Evolutionary conservation across 2,797 vertebrate species (phyloP), one percentile per base, ranked within the genome.

Genomic region (Micrastur ruficollis): DNA sequence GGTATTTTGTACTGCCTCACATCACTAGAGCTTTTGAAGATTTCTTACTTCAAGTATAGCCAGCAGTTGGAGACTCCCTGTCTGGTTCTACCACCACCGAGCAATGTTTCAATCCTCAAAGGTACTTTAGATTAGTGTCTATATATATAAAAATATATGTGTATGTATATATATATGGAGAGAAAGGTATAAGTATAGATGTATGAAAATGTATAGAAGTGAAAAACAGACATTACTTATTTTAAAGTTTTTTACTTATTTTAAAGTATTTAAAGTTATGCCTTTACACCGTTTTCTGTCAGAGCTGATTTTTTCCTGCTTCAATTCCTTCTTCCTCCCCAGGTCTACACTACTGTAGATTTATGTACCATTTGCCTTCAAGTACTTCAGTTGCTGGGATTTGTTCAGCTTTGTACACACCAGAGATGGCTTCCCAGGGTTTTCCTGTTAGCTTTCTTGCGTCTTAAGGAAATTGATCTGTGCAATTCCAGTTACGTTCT

Each of bases 41-140:
- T 50, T 93, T 92, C 81, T 81, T 62, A 89, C 88, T 96, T 94
- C 75, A 96, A 91, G 79, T 50, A 78, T 1, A 91, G 89, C 75
- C 93, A 96, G 81, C 56, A 79, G 85, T 0, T 79, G 93, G 85
- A 96, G 84, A 74, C 87, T 83, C 72, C 32, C 75, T 96, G 91
- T 92, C 95, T 91, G 78, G n/a, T 94, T 89, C 86, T 78, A 73
- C 86, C 47, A 89, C 49, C 27, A 7, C 59, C 36, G 70, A 95
- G 62, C n/a, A 74, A 76, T 59, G 36, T 49, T 73, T 87, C 44
- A 63, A n/a, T 61, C 56, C 71, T 94, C 92, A 83, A 81, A 83
- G 42, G 75, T 85, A 93, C 34, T 82, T 94, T 9, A 73, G 66
- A 53, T 67, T 80, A 68, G 8, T 8, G 6, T 44, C 21, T 26